These are phyloP conservation scores for Coenonympha glycerion DNA, from an alignment of 2,888 invertebrate genomes.

Conservation along the genomic window DNA sequence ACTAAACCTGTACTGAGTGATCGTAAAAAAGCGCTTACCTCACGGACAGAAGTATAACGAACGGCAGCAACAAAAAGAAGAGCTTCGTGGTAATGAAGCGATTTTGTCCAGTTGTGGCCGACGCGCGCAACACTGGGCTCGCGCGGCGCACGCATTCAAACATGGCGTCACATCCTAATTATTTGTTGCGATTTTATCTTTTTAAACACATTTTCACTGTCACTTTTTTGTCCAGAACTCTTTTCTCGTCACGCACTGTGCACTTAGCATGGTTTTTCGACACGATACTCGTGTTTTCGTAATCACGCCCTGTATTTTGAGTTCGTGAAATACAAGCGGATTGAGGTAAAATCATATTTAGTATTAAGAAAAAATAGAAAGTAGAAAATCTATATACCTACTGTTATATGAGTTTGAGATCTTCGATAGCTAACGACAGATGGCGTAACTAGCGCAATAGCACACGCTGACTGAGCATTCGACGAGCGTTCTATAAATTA, in stretches of 20 bases:
- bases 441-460: too few species aligned
- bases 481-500: too few species aligned
- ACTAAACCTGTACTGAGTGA: too few species aligned
- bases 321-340: neutral
- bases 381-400: too few species aligned
- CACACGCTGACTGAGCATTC: too few species aligned
- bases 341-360: neutral
- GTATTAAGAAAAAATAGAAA: too few species aligned
- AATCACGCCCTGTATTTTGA: neutral
- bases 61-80: slow-evolving; percentile 34
- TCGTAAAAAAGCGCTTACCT: slow-evolving; percentile 41
- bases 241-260: slow-evolving; percentile 19
- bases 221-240: slow-evolving; percentile 24
- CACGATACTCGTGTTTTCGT: neutral
- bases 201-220: slow-evolving; percentile 41
- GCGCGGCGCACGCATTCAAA: slow-evolving; percentile 61
- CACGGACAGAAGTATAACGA: slow-evolving; percentile 46
- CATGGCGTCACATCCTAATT: slow-evolving; percentile 67
- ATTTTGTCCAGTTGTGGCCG: slow-evolving; percentile 32
- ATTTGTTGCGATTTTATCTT: slow-evolving; percentile 40
- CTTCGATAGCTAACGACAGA: too few species aligned
- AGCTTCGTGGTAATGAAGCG: slow-evolving; percentile 25
- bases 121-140: slow-evolving; percentile 45
- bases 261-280: slow-evolving; percentile 3
- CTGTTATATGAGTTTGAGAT: too few species aligned